A percentile compares a stretch with the other conserved stretches of the same genome.
These are phyloP conservation scores for Bursaphelenchus mucronatus DNA, from an alignment of 1,140 invertebrate genomes.

Conservation along the genomic window DNA sequence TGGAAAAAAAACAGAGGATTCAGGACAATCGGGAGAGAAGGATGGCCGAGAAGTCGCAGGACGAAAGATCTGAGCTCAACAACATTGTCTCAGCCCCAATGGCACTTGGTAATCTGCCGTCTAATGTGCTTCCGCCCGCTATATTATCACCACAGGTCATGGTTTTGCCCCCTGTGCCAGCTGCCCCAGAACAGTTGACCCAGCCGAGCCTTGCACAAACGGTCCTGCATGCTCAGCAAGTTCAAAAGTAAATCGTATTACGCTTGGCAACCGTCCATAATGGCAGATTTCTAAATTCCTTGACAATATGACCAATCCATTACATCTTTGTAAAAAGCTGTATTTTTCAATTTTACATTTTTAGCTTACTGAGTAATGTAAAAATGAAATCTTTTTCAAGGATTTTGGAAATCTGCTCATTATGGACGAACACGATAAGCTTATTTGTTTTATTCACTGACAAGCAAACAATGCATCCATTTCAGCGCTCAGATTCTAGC, in stretches of 20 bases:
- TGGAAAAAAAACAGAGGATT: slow-evolving; percentile 82
- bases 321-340: too few species aligned
- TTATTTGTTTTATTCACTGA: background rate
- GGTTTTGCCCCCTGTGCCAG: background rate
- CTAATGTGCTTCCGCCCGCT: background rate
- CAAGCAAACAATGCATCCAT: background rate
- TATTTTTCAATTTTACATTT: too few species aligned
- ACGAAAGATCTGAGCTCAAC: slow-evolving; percentile 55
- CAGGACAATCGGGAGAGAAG: slow-evolving; percentile 75
- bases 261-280: too few species aligned
- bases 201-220: background rate
- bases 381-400: too few species aligned
- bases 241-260: slow-evolving; percentile 10
- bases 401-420: too few species aligned
- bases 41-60: slow-evolving; percentile 65
- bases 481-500: background rate
- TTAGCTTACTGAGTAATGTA: too few species aligned
- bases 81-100: background rate
- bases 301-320: too few species aligned
- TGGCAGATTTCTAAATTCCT: too few species aligned
- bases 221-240: slow-evolving; percentile 9
- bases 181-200: background rate
- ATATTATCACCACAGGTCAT: background rate
- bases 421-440: too few species aligned
- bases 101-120: background rate